phyloP scores from a whole-genome alignment of 1,140 invertebrate species.

The Himalopsyche phryganea region DNA sequence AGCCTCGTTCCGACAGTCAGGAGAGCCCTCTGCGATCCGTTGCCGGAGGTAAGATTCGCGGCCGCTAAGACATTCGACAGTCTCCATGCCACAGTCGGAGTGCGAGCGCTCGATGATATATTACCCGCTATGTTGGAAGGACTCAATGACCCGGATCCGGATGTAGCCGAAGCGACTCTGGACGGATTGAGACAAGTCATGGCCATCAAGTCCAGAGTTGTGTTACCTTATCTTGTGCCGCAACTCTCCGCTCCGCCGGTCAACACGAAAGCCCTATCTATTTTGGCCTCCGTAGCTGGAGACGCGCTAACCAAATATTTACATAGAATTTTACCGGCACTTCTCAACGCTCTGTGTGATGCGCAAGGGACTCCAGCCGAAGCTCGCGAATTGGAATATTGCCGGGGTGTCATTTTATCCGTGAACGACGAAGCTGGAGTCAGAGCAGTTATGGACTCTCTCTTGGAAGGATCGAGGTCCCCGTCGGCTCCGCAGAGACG shows the following conservation, averaged over 20 bases:
- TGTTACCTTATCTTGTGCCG: conserved; percentile 93
- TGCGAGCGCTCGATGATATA: conserved; percentile 95
- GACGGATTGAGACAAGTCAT: conserved; percentile 96
- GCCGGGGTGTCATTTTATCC: conserved; percentile 88
- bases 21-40: conserved; percentile 88
- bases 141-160: conserved; percentile 72
- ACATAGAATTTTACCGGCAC: conserved; percentile 84
- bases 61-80: conserved; percentile 96
- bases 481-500: conserved; percentile 62
- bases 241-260: conserved; percentile 84
- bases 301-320: conserved; percentile 91
- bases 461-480: conserved; percentile 76
- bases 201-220: conserved; percentile 92
- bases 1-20: conserved; percentile 96
- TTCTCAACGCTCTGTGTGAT: conserved; percentile 74
- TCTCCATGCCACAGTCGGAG: conserved; percentile 90
- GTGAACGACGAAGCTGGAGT: conserved; percentile 85
- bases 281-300: conserved; percentile 87
- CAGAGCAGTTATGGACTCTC: conserved; percentile 82
- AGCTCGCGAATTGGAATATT: conserved; percentile 83
- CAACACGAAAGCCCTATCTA: conserved; percentile 90
- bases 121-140: conserved; percentile 85
- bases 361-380: conserved; percentile 69
- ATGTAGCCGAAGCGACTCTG: conserved; percentile 77
- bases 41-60: conserved; percentile 88